Conservation (phyloP, 23 tunicate genomes). For the Trididemnum nubilum region DNA sequence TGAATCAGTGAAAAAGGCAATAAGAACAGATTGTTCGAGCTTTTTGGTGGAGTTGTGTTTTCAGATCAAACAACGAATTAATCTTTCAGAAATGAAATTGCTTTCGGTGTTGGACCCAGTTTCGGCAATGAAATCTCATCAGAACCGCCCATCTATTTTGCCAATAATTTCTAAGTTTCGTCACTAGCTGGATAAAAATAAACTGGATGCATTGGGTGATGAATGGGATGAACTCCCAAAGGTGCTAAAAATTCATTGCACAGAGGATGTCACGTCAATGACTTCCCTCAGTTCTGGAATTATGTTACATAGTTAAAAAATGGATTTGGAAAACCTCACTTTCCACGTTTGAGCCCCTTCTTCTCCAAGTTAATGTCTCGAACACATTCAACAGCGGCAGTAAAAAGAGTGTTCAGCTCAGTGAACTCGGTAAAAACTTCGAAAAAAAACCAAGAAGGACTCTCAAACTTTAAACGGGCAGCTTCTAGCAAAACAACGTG, state of each 20-base stretch:
- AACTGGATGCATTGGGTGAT: slow-evolving; percentile 36
- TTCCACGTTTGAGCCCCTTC: slow-evolving; percentile 34
- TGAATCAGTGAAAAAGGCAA: slow-evolving; percentile 14
- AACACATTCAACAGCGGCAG: slow-evolving; percentile 36
- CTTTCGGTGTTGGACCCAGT: slow-evolving; percentile 37
- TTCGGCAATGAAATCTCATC: slow-evolving; percentile 35
- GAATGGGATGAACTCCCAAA: slow-evolving; percentile 44
- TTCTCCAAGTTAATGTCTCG: slow-evolving; percentile 19
- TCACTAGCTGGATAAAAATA: slow-evolving; percentile 32
- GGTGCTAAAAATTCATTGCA: slow-evolving; percentile 40
- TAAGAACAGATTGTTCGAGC: slow-evolving; percentile 36
- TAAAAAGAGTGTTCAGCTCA: slow-evolving; percentile 29
- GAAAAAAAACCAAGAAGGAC: slow-evolving; percentile 7
- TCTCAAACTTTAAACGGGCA: slow-evolving; percentile 25
- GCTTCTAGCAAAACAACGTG: slow-evolving; percentile 28
- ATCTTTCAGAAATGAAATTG: slow-evolving; percentile 36
- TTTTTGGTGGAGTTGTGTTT: slow-evolving; percentile 28
- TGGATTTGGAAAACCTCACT: slow-evolving; percentile 36
- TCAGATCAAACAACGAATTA: slow-evolving; percentile 42
- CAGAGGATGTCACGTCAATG: slow-evolving; percentile 35
- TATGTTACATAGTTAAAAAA: slow-evolving; percentile 23
- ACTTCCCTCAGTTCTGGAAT: slow-evolving; percentile 49
- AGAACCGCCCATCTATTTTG: slow-evolving; percentile 43
- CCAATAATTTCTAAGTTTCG: slow-evolving; percentile 30
- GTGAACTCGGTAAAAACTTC: slow-evolving; percentile 37